Evolutionary conservation across 92 coral and sea anemone genomes (phyloP), one percentile per base, ranked within the genome.

Genomic region (Siderastrea siderea): DNA sequence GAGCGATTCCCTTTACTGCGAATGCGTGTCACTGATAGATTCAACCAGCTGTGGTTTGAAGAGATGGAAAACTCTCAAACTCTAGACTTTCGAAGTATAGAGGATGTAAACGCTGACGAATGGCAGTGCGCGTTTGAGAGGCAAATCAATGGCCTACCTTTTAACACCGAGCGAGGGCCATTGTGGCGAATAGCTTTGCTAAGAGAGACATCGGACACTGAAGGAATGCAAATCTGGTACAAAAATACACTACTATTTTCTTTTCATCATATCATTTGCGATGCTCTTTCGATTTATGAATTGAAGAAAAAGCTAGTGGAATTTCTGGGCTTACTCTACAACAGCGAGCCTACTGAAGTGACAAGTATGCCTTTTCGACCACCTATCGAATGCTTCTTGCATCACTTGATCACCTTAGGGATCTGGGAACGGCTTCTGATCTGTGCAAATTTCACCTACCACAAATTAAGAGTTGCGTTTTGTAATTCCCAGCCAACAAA

Each of bases 1-100:
- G 13, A 84, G 58, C 82, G 89, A 6, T 89, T 60, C 17, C 92
- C 92, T 57, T 55, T 76, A 72, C 50, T 89, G 4, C 92, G 92
- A 19, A 89, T 89, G 92, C 59, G 78, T 58, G 19, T 75, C 17
- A 7, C 43, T 5, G 81, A 76, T n/a, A 1, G 51, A 3, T 64
- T 43, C 67, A 48, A 67, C 6, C 10, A 51, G 59, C 68, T 60
- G 14, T 77, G 59, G 54, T 90, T 84, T 64, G 77, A 65, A 76
- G 90, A 90, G 48, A 78, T 84, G 81, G 69, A 77, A 38, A 58
- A 84, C 61, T 52, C 38, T 3, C 49, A 68, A 5, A 78, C 14
- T 13, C 8, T 83, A 16, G 70, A 49, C 3, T 90, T 90, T 60
- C 64, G 26, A 47, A 47, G 14, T 6, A 17, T 51, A 17, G 52